Evolutionary conservation across 2,113 vertebrate species (phyloP), one percentile per base, ranked within the genome.

Genomic region (Malurus melanocephalus): DNA sequence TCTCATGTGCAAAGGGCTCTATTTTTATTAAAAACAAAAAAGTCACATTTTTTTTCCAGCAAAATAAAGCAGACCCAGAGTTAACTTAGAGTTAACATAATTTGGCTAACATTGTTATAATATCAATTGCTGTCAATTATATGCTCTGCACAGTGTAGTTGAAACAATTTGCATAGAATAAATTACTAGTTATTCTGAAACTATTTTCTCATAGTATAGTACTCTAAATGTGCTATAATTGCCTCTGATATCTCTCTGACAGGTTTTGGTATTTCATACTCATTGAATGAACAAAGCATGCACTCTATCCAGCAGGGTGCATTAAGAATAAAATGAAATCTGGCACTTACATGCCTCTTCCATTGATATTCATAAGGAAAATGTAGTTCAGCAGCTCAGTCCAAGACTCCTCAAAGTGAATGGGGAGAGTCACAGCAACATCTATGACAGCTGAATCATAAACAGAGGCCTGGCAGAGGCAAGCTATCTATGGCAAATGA

Each of bases 161-260:
- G 71, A 92, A 94, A 80, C 30, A 75, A 87, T 87, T 92, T 92
- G 35, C 59, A 89, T 33, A 48, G 53, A 88, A 85, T 71, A 96
- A 94, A 95, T 94, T 88, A 32, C 66, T 83, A 84, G 86, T 46
- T 93, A 88, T 92, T 90, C 80, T 71, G 81, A 94, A 93, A 81
- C 19, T n/a, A 76, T 92, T 93, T 94, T 84, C 79, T 92, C 60
- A 60, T 52, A 53, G 38, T 38, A 76, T 35, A 55, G 24, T 55
- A 53, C 52, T 83, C 66, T 81, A 92, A 93, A 94, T 82, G n/a
- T 74, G 23, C 74, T 91, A 43, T 95, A 95, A 95, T 90, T 96
- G 83, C 48, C 73, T 83, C 38, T 92, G 89, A 89, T 87, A 69
- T 42, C 51, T 79, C 27, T 89, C 74, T 94, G 80, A 84, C 84